Evolutionary conservation across 2,888 invertebrate species (phyloP), one percentile per base, ranked within the genome.

Genomic region (Thalpophila matura): DNA sequence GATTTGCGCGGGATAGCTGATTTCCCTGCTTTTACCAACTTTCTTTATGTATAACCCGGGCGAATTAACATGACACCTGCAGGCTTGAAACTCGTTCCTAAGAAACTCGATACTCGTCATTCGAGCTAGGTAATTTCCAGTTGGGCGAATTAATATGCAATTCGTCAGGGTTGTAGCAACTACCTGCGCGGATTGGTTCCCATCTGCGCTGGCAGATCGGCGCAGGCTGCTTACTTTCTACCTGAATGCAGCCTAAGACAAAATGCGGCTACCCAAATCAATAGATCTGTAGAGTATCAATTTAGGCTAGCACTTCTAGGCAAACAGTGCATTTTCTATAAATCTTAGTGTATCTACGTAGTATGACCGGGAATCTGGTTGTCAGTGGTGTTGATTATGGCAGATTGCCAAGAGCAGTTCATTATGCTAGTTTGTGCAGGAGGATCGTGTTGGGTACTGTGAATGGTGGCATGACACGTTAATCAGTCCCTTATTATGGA

Each of bases 341-440:
- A 43, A 38, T 22, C 14, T n/a, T 9, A 18, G 5, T 37, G 9
- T 22, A n/a, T 27, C 31, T 33, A 9, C 22, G 27, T 40, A 20
- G 20, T 61, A 12, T 46, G 57, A 14, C 12, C 10, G 20, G 12
- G 20, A 51, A 65, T 65, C 27, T 53, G 51, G 16, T 20, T 38
- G 31, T 33, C 37, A 38, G 27, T 35, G 10, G 18, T 20, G 26
- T 50, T 68, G 40, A 38, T 53, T 43, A 38, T 57, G 66, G 68
- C 73, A 12, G 37, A 0, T 31, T 0, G 68, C 73, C 66, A 68
- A 67, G 47, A 22, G 24, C n/a, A n/a, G 18, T 33, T 3, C 3
- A 16, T 27, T 45, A 49, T 49, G 24, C 10, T 49, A 33, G 54
- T 26, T 7, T 47, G 7, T n/a, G 12, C n/a, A 18, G 5, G 16